Evolutionary conservation across 2,797 vertebrate species (phyloP).

Genomic region (Rhinatrema bivittatum): DNA sequence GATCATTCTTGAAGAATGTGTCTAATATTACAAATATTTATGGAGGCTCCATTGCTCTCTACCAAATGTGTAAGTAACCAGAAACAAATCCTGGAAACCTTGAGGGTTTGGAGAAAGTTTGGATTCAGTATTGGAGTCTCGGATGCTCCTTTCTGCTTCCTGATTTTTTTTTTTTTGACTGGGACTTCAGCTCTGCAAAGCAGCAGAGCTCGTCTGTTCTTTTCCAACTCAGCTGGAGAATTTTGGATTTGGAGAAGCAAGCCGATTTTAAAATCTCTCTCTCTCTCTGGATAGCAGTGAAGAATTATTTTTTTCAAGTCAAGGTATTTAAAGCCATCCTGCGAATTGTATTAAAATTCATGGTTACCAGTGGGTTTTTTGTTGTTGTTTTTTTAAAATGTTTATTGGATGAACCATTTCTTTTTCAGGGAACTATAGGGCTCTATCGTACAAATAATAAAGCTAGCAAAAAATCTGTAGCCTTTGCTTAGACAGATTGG

Average conservation of each 20-base stretch:
- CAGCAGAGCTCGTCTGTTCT: slow-evolving; percentile 5
- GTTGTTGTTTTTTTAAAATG: too few relatives aligned
- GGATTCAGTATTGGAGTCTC: slow-evolving; percentile 14
- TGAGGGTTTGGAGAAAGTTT: slow-evolving; percentile 35
- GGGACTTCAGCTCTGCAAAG: slow-evolving; percentile 12
- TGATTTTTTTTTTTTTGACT: slow-evolving; percentile 23
- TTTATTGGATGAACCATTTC: slow-evolving; percentile 8
- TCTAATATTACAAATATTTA: slow-evolving; percentile 14
- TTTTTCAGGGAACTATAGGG: slow-evolving; percentile 20
- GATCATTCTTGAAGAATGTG: slow-evolving; percentile 37
- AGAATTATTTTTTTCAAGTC: too few relatives aligned
- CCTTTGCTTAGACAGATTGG: slow-evolving; percentile 28
- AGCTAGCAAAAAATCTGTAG: slow-evolving; percentile 16
- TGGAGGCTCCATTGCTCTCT: slow-evolving; percentile 15
- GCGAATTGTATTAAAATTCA: too few relatives aligned
- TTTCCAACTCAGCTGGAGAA: slow-evolving; percentile 19
- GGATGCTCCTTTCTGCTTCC: slow-evolving; percentile 19
- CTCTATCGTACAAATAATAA: slow-evolving; percentile 28
- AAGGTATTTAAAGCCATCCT: too few relatives aligned
- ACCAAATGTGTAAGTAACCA: slow-evolving; percentile 22
- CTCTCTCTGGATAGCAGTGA: too few relatives aligned
- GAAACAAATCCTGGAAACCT: slow-evolving; percentile 27
- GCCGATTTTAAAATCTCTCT: slow-evolving; percentile 28
- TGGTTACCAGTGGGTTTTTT: too few relatives aligned
- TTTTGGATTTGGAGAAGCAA: slow-evolving; percentile 35